phyloP scores from a whole-genome alignment of 2,113 vertebrate genomes.

The Tragelaphus buxtoni region DNA sequence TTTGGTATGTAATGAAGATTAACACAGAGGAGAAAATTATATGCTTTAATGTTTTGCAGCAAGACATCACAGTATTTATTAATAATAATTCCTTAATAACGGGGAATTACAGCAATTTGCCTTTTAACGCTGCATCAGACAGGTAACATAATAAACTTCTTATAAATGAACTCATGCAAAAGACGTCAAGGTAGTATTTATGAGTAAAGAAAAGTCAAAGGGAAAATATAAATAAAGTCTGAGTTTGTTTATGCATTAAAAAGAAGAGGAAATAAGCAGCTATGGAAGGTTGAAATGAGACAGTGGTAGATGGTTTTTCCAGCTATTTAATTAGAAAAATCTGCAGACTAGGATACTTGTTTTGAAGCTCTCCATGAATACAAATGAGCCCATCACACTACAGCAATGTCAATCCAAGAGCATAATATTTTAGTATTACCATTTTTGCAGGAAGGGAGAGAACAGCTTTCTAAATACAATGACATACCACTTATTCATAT shows the following conservation, averaged over 20 bases:
- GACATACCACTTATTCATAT: neutral
- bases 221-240: constrained; percentile 49
- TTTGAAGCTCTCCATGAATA: constrained; percentile 33
- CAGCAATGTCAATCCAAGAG: neutral
- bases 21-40: constrained; percentile 17
- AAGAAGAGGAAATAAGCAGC: constrained; percentile 52
- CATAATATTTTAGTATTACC: neutral
- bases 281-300: constrained; percentile 59
- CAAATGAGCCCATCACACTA: constrained; percentile 7
- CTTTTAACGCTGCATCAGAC: constrained; percentile 17
- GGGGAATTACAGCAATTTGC: constrained; percentile 27
- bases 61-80: constrained; percentile 48
- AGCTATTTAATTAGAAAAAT: constrained; percentile 59
- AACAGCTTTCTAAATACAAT: constrained; percentile 12
- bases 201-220: neutral
- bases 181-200: constrained; percentile 15
- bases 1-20: constrained; percentile 29
- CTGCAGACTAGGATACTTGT: neutral
- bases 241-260: constrained; percentile 45
- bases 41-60: constrained; percentile 17
- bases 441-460: neutral
- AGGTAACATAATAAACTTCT: constrained; percentile 44
- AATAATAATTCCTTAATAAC: constrained; percentile 47
- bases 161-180: constrained; percentile 23
- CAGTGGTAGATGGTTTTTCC: constrained; percentile 37